Evolutionary conservation across 2,888 invertebrate genomes (phyloP).

Genomic region (Augiades crinisus): DNA sequence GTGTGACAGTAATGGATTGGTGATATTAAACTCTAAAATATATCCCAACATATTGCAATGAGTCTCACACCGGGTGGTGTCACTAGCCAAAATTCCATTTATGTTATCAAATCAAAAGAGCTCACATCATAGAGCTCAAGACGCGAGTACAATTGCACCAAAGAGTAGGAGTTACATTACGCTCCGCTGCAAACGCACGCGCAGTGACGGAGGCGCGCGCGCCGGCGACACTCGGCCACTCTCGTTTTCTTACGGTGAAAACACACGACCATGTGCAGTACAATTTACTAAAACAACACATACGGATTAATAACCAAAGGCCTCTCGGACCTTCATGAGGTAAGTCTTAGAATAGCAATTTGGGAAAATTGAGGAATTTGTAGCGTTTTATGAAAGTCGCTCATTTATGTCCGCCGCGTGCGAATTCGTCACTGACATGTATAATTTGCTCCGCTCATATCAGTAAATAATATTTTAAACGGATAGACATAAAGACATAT

Average conservation of each 20-base stretch:
- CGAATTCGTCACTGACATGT: slow-evolving; percentile 14
- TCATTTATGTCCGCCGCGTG: not conserved
- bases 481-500: no score
- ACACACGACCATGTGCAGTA: slow-evolving; percentile 24
- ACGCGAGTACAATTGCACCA: not conserved
- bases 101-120: not conserved
- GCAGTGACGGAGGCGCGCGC: slow-evolving; percentile 58
- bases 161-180: slow-evolving; percentile 35
- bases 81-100: not conserved
- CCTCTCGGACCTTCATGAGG: not conserved
- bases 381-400: slow-evolving; percentile 6
- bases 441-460: not conserved
- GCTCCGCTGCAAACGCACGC: slow-evolving; percentile 33
- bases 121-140: not conserved
- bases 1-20: no score
- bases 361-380: not conserved
- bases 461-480: no score
- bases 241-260: slow-evolving; percentile 46
- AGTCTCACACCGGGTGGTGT: no score
- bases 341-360: slow-evolving; percentile 9
- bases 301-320: not conserved
- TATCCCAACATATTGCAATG: no score
- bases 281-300: not conserved
- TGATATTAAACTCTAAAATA: no score
- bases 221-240: slow-evolving; percentile 49